phyloP scores from a whole-genome alignment of 1,140 invertebrate genomes.

The Diabrotica undecimpunctata region DNA sequence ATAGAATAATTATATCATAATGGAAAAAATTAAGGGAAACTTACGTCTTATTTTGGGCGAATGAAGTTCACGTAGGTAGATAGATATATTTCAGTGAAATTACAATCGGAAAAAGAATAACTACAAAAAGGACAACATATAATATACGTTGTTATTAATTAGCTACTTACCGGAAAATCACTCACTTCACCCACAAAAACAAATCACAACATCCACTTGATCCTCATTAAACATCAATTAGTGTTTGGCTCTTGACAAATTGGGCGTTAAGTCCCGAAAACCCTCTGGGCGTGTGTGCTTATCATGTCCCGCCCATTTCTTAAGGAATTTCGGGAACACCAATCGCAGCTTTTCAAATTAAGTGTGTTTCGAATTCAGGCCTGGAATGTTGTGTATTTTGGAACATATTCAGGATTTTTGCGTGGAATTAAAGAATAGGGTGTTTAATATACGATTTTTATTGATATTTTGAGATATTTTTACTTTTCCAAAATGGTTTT shows the following conservation, averaged over 20 bases:
- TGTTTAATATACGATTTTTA: neutral
- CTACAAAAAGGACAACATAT: no score
- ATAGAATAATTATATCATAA: no score
- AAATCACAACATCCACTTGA: neutral
- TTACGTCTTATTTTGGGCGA: no score
- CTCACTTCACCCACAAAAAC: constrained; percentile 1
- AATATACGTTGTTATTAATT: neutral
- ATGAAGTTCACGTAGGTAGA: no score
- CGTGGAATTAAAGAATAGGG: neutral
- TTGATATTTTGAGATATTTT: neutral
- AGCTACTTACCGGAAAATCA: constrained; percentile 7
- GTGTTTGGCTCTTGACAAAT: constrained; percentile 23
- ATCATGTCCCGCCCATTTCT: constrained; percentile 29
- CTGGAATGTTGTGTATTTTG: neutral
- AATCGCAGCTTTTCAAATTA: neutral
- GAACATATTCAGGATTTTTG: neutral
- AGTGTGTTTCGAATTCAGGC: neutral
- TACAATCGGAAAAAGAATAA: neutral
- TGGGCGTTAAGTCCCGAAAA: constrained; percentile 24
- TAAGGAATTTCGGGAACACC: constrained; percentile 21
- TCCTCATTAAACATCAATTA: constrained; percentile 11
- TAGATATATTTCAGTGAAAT: no score
- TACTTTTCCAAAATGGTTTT: no score
- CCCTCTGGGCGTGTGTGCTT: constrained; percentile 20
- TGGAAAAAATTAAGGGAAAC: no score